Percentiles rank a stretch among this genome's conserved stretches.
Conservation (phyloP, 2,797 vertebrate genomes). For the Mormyrus proboscirostris region DNA sequence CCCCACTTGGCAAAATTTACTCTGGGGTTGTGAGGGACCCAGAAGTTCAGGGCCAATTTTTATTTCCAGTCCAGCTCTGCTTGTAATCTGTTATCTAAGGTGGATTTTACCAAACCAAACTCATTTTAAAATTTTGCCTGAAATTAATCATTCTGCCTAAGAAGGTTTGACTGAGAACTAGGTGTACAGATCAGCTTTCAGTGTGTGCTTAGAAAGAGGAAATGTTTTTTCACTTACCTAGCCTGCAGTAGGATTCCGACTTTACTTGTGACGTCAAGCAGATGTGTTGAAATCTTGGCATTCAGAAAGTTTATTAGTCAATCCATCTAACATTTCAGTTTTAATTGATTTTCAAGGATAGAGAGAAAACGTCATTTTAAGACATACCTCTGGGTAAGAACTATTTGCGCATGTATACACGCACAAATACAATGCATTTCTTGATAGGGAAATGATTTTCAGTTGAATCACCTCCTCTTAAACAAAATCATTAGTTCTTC, state of each 20-base stretch:
- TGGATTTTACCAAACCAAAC: neutral
- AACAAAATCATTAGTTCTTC: neutral
- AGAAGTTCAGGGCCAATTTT: neutral
- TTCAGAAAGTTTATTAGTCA: neutral
- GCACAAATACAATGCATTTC: neutral
- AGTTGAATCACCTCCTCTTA: neutral
- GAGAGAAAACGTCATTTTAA: neutral
- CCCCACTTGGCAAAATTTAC: neutral
- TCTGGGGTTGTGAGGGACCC: neutral
- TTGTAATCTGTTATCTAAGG: neutral
- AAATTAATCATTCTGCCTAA: neutral
- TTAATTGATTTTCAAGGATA: neutral
- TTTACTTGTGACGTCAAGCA: neutral
- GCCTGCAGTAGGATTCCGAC: neutral
- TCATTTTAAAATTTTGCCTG: neutral
- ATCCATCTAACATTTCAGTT: neutral
- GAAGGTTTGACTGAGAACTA: neutral
- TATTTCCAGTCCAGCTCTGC: neutral
- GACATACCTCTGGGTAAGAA: neutral
- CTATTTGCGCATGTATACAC: neutral
- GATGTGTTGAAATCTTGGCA: neutral
- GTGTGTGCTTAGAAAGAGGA: neutral
- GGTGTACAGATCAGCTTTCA: neutral
- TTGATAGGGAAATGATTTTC: neutral
- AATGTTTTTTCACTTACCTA: slow-evolving; percentile 4